Base-by-base conservation (phyloP, 2,797 vertebrate genomes). In the Sphenodon punctatus region DNA sequence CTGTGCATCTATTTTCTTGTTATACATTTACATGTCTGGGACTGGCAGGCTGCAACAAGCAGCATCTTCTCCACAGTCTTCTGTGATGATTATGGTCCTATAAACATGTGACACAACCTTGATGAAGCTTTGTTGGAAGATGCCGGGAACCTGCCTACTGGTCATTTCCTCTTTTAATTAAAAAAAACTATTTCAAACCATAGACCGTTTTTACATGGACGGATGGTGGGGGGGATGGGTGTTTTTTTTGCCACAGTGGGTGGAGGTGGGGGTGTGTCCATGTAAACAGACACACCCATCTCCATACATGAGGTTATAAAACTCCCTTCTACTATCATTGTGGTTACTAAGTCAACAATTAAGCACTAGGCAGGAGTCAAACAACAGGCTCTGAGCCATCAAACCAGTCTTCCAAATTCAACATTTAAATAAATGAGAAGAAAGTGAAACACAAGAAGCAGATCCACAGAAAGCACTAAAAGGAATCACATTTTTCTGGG, bases 401-500 rank as follows among this genome's bases (percentile, higher is more conserved):
- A 70, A 78, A 32, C 25, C 5, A 22, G 55, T 70, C 68, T 85
- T 36, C 41, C 34, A 75, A 79, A 79, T 36, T 12, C 17, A 41
- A 72, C 81, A 80, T 80, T 49, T 71, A 75, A 66, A 32, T 66
- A 48, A 82, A 84, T 82, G 88, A 89, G 63, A 84, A 84, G 89
- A 89, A 36, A 90, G 82, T 39, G 60, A 77, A 77, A 81, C 27
- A 60, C 61, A 63, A 63, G 67, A 92, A 88, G 58, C 65, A 82
- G 80, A 82, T 53, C 34, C n/a, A 49, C 25, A 65, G 46, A 70
- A 89, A 78, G 75, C 59, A 67, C 74, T 64, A 84, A 60, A 68
- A 60, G 76, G 67, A n/a, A 79, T 64, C 39, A 56, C 34, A 0
- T 0, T 45, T 56, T 76, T 68, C 63, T 70, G 55, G 80, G 32